Percentiles rank a stretch among this genome's conserved stretches.
Evolutionary conservation across 2,888 invertebrate species (phyloP).

Genomic region (Tenthredo mesomela): DNA sequence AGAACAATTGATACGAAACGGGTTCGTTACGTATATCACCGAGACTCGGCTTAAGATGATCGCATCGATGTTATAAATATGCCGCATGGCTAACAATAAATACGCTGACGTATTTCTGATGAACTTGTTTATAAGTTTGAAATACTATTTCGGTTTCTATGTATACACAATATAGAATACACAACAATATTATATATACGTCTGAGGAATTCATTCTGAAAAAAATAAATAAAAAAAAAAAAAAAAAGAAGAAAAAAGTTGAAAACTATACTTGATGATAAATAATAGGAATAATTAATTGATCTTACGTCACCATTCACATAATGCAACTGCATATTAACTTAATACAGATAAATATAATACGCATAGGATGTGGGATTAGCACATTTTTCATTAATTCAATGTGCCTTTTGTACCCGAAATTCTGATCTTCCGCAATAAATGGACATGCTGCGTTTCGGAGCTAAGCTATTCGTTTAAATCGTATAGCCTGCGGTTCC

Average conservation of each 20-base stretch:
- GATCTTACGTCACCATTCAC: not conserved
- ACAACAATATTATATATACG: not conserved
- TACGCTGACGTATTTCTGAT: conserved; percentile 23
- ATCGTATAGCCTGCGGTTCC: not conserved
- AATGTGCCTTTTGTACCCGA: not conserved
- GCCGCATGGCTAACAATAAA: conserved; percentile 44
- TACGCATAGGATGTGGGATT: not conserved
- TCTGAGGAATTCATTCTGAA: not conserved
- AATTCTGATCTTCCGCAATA: not conserved
- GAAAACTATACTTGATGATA: not conserved
- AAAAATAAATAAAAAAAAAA: not conserved
- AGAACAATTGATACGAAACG: conserved; percentile 23
- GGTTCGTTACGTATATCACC: not conserved
- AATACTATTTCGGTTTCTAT: conserved; percentile 25
- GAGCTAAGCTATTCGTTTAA: not conserved
- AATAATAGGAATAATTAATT: not conserved
- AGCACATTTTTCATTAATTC: not conserved
- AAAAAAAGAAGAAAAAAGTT: not conserved
- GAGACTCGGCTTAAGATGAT: conserved; percentile 9
- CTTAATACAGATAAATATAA: not conserved
- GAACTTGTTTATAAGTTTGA: conserved; percentile 32
- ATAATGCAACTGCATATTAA: not conserved
- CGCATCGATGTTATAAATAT: conserved; percentile 49
- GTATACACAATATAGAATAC: not conserved
- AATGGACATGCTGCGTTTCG: not conserved